Evolutionary conservation across 2,888 invertebrate genomes (phyloP), one percentile per base, ranked within the genome.

Genomic region (Nycteola revayana): DNA sequence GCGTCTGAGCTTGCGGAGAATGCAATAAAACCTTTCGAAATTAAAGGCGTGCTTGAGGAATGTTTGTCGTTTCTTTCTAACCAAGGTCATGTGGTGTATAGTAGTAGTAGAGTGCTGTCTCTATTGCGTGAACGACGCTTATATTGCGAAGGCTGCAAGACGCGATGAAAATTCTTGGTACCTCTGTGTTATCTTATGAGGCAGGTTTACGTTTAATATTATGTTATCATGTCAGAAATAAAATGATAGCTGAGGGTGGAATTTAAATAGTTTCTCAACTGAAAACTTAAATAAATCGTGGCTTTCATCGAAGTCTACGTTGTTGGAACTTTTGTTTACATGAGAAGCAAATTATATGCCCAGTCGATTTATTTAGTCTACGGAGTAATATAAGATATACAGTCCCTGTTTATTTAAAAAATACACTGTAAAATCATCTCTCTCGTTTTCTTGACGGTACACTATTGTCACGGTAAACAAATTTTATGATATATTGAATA

Each of bases 1-100:
- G 83, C 79, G 81, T 80, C 84, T 83, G 83, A 80, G 86, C 85
- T 86, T 82, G 82, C 79, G 73, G 77, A 69, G 83, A 87, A 86
- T 83, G 86, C 83, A 88, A 87, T 88, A 87, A 87, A 87, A 85
- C 82, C 84, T 79, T 76, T 75, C 69, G 75, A 79, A 84, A 80
- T 83, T 82, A 74, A 71, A 82, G 77, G 74, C 73, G 74, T 67
- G 68, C 46, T 67, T 64, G 62, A 59, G 66, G 61, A 77, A 71
- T 71, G 62, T 70, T 68, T 62, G 77, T 75, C 69, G 75, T 86
- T 86, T 79, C 87, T 73, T 75, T 87, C 85, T 78, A 72, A 75
- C 87, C 70, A 78, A 79, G 76, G 77, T 75, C 67, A 74, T 49
- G 58, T 33, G 47, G 52, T 64, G 58, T n/a, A 2, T 7, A 3